phyloP scores from a whole-genome alignment of 1,140 invertebrate genomes.

The Drosophila erecta region DNA sequence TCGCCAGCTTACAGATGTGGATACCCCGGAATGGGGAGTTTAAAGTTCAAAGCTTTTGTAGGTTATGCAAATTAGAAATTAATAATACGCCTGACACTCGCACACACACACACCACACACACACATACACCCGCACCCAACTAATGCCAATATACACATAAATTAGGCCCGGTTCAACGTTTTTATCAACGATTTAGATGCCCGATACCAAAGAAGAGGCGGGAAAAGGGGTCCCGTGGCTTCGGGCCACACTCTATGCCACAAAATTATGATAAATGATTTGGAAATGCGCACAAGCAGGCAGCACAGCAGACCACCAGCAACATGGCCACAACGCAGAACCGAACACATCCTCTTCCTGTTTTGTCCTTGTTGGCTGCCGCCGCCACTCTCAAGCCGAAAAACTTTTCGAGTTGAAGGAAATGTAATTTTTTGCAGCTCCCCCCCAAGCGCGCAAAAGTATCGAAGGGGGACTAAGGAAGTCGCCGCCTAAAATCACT shows the following conservation, averaged over 20 bases:
- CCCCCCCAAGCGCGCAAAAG: constrained; percentile 25
- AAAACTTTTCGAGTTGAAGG: constrained; percentile 80
- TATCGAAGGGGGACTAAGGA: constrained; percentile 60
- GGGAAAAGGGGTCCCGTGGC: background rate
- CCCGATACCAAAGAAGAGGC: constrained; percentile 1
- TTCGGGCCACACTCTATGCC: constrained; percentile 55
- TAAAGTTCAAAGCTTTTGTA: constrained; percentile 82
- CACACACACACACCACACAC: constrained; percentile 13
- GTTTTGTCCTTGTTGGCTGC: constrained; percentile 48
- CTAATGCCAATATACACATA: constrained; percentile 78
- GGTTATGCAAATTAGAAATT: constrained; percentile 82
- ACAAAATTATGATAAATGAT: constrained; percentile 83
- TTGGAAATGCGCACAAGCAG: constrained; percentile 80
- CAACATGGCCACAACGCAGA: constrained; percentile 74
- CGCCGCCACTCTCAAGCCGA: constrained; percentile 46
- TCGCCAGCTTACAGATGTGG: constrained; percentile 40
- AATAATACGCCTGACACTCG: constrained; percentile 64
- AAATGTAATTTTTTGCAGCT: constrained; percentile 77
- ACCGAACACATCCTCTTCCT: constrained; percentile 81
- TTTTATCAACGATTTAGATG: constrained; percentile 73
- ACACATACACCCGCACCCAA: constrained; percentile 18
- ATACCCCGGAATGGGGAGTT: constrained; percentile 48
- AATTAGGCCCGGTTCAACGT: constrained; percentile 78
- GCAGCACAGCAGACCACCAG: constrained; percentile 46
- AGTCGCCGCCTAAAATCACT: constrained; percentile 78